Base-by-base conservation (phyloP, 2,797 vertebrate species). In the Neopelma chrysocephalum region DNA sequence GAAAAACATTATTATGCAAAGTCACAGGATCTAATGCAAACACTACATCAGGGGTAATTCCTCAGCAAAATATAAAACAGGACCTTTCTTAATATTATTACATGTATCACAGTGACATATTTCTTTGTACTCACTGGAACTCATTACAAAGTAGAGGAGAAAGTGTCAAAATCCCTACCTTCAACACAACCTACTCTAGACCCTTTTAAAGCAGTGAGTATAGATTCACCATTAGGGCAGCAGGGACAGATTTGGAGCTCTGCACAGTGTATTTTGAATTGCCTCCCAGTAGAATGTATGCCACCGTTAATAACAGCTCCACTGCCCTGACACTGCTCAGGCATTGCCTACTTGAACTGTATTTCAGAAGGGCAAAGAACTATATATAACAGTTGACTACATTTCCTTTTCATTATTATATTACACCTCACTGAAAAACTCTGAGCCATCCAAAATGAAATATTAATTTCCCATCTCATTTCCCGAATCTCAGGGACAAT, bases 381-480 rank as follows among this genome's bases (percentile, higher is more conserved):
- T 56, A 23, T 70, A 73, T 57, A 14, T 15, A 58, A 57, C 31
- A 78, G 45, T 56, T 1, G 0, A 54, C 27, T 45, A 73, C 12
- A 40, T 90, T 93, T 83, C 38, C 13, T 90, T 90, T 93, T 50
- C 29, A 36, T 85, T 83, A 50, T 66, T 80, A 15, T 48, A 64
- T 60, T 80, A 62, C 7, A 56, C 6, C n/a, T 75, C 66, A 88
- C 8, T 79, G 84, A 84, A 92, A 92, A 93, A 88, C 48, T 72
- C 71, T 70, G 27, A 79, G 51, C 21, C 51, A 51, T 54, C 38
- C 54, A 91, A 87, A 78, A 90, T 65, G 21, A 85, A 89, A 62
- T 71, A 92, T 93, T 94, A 82, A 83, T 93, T 90, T 88, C 48
- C 53, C 34, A 58, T 65, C 66, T 69, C 14, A 48, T 87, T 96